Conservation (phyloP, 2,113 vertebrate genomes). For the Tylochromis polylepis region DNA sequence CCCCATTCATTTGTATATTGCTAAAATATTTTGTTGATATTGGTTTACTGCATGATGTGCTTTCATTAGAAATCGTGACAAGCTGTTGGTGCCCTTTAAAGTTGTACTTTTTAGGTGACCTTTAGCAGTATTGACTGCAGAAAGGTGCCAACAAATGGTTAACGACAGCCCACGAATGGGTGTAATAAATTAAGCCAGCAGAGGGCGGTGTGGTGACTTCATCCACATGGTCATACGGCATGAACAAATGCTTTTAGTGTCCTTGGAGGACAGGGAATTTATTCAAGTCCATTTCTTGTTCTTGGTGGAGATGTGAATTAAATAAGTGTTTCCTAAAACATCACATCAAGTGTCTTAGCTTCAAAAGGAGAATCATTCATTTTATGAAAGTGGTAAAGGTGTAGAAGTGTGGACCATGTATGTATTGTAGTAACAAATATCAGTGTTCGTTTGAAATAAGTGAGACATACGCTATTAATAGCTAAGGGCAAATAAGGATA, state of each 20-base stretch:
- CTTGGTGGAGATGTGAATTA: background rate
- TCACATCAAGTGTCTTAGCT: background rate
- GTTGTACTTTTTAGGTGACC: background rate
- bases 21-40: background rate
- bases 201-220: slow-evolving; percentile 25
- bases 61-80: background rate
- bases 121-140: background rate
- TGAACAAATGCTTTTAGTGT: background rate
- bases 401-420: rapidly evolving
- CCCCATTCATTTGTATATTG: background rate
- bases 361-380: background rate
- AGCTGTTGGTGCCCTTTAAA: background rate
- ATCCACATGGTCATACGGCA: background rate
- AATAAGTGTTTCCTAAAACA: background rate
- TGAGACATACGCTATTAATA: background rate
- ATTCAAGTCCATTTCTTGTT: background rate
- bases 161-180: background rate
- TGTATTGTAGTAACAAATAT: background rate
- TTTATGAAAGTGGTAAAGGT: background rate
- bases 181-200: slow-evolving; percentile 24
- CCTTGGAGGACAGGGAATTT: background rate
- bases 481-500: background rate
- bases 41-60: rapidly evolving
- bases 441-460: background rate
- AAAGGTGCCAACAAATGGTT: background rate